Evolutionary conservation across 2,113 vertebrate species (phyloP).

Genomic region (Calonectris borealis): DNA sequence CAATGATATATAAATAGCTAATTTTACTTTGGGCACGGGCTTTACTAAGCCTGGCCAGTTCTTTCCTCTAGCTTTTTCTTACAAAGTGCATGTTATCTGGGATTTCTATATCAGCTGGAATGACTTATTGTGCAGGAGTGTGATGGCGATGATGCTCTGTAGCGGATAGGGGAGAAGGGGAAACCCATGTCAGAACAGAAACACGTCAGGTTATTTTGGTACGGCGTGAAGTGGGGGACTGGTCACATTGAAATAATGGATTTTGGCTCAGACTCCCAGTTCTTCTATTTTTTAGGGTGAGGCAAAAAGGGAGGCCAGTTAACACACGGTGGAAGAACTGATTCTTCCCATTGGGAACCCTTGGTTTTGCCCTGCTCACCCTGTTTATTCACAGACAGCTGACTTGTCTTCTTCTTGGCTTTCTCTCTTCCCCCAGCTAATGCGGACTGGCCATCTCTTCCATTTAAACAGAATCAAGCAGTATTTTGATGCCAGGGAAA

Average conservation of each 20-base stretch:
- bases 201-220: neutral
- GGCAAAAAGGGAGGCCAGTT: neutral
- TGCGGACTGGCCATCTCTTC: neutral
- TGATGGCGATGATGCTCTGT: neutral
- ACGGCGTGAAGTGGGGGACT: neutral
- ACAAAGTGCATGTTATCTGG: neutral
- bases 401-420: neutral
- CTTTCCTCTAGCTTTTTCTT: neutral
- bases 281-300: neutral
- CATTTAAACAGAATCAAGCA: constrained; percentile 33
- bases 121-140: neutral
- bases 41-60: neutral
- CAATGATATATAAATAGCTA: neutral
- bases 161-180: neutral
- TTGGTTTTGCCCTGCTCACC: neutral
- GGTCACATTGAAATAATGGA: neutral
- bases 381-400: neutral
- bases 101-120: neutral
- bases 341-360: neutral
- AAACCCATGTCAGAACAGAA: neutral
- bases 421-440: neutral
- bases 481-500: constrained; percentile 41
- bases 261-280: neutral
- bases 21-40: neutral
- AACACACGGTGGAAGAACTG: neutral